Evolutionary conservation across 2,797 vertebrate species (phyloP).

Genomic region (Melanotaenia pygmaea): DNA sequence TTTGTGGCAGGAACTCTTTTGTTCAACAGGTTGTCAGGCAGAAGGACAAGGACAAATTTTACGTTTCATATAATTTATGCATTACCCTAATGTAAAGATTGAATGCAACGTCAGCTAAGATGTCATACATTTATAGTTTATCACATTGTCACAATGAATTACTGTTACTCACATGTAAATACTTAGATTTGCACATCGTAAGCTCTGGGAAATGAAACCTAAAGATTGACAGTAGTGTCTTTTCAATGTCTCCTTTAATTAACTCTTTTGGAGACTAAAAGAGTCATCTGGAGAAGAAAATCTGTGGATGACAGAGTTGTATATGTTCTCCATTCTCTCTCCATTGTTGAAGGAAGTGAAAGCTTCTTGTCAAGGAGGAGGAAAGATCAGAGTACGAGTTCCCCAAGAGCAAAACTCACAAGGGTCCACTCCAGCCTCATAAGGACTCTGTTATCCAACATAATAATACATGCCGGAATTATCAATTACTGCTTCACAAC

Average conservation of each 20-base stretch:
- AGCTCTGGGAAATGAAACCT: conserved; percentile 50
- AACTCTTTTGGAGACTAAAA: conserved; percentile 72
- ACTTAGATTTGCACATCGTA: neutral
- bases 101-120: neutral
- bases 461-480: conserved; percentile 54
- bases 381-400: conserved; percentile 76
- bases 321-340: conserved; percentile 64
- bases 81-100: conserved; percentile 1
- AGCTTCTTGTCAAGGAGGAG: conserved; percentile 78
- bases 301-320: conserved; percentile 65
- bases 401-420: conserved; percentile 70
- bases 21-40: conserved; percentile 60
- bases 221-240: conserved; percentile 65
- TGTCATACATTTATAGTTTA: conserved; percentile 7
- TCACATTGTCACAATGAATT: conserved; percentile 20
- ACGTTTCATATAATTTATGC: neutral
- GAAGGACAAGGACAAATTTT: neutral
- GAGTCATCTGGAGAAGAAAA: conserved; percentile 68
- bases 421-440: conserved; percentile 73
- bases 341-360: conserved; percentile 74
- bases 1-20: conserved; percentile 31
- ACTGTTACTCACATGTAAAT: conserved; percentile 4
- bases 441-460: conserved; percentile 72
- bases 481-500: conserved; percentile 74
- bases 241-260: conserved; percentile 77